Percentiles rank a stretch among this genome's conserved stretches.
Evolutionary conservation across 1,140 invertebrate species (phyloP).

Genomic region (Dreissena rostriformis): DNA sequence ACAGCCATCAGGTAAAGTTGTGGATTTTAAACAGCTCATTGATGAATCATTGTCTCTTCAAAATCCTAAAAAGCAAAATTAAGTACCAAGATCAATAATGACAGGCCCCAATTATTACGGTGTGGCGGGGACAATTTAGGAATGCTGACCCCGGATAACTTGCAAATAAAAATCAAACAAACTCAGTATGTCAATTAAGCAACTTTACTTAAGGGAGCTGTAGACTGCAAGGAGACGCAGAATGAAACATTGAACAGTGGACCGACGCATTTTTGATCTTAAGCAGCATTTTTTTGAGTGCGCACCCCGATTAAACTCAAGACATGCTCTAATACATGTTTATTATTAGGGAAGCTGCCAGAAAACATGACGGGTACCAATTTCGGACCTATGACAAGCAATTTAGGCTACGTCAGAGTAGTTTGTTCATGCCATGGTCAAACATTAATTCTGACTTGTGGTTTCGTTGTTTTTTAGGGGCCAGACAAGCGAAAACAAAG

Average conservation of each 20-base stretch:
- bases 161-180: no score
- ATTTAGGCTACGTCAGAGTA: slow-evolving; percentile 16
- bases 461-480: neutral
- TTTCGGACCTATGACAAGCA: slow-evolving; percentile 21
- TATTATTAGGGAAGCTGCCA: slow-evolving; percentile 18
- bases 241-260: slow-evolving; percentile 50
- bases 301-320: neutral
- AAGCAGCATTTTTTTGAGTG: slow-evolving; percentile 21
- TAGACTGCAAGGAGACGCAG: slow-evolving; percentile 23
- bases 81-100: no score
- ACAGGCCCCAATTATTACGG: no score
- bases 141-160: no score
- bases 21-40: no score
- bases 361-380: neutral
- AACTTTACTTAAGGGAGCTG: no score
- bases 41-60: no score
- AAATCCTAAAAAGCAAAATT: no score
- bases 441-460: slow-evolving; percentile 20
- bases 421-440: neutral
- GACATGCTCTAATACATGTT: slow-evolving; percentile 50
- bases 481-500: neutral
- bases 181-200: no score
- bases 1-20: no score
- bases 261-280: slow-evolving; percentile 51
- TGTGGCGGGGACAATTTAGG: no score